A percentile compares a stretch with the other conserved stretches of the same genome.
phyloP scores from a whole-genome alignment of 2,113 vertebrate genomes.

The Oryzias curvinotus region DNA sequence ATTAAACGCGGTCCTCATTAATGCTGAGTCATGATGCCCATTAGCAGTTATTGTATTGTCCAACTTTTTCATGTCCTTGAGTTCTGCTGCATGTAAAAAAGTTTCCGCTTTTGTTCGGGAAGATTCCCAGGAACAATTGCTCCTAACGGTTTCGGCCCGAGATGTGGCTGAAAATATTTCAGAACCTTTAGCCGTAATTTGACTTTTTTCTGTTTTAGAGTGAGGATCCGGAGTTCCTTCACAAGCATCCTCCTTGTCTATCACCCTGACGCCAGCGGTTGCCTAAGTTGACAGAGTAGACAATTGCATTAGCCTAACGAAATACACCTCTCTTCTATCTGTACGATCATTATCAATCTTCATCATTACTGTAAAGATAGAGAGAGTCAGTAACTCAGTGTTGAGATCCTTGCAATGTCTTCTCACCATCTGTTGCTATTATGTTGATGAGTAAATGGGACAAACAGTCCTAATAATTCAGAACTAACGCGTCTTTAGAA shows the following conservation, averaged over 20 bases:
- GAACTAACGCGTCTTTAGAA: background rate
- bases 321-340: slow-evolving; percentile 17
- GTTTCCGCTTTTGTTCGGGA: slow-evolving; percentile 34
- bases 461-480: background rate
- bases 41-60: slow-evolving; percentile 29
- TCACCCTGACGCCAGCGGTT: slow-evolving; percentile 92
- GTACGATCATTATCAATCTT: slow-evolving; percentile 17
- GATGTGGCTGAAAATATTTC: slow-evolving; percentile 28
- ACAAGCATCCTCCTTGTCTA: slow-evolving; percentile 89
- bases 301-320: slow-evolving; percentile 84
- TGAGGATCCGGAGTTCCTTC: slow-evolving; percentile 79
- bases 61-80: background rate
- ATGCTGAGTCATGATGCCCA: slow-evolving; percentile 33
- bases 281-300: slow-evolving; percentile 98
- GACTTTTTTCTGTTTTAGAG: slow-evolving; percentile 67
- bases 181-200: slow-evolving; percentile 40
- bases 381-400: background rate
- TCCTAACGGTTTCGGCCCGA: slow-evolving; percentile 43
- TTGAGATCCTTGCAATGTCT: background rate
- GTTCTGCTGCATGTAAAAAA: slow-evolving; percentile 16
- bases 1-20: slow-evolving; percentile 39
- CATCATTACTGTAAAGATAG: slow-evolving; percentile 4
- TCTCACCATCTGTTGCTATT: slow-evolving; percentile 4
- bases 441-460: slow-evolving; percentile 4
- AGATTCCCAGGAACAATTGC: slow-evolving; percentile 48